phyloP scores from a whole-genome alignment of 2,113 vertebrate species.

The Chloropsis cyanopogon region DNA sequence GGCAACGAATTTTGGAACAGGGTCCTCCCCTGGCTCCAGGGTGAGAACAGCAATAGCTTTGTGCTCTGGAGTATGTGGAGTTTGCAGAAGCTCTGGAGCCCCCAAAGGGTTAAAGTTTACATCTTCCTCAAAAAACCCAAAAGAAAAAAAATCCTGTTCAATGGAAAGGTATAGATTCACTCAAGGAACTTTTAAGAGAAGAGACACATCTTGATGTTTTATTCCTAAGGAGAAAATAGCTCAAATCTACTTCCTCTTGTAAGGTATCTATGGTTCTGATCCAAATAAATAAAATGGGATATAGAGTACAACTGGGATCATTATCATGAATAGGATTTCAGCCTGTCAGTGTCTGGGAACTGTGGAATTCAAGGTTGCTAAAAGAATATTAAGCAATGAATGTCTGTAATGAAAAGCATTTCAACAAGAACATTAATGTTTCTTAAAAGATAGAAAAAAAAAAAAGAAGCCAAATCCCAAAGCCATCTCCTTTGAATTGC shows the following conservation, averaged over 20 bases:
- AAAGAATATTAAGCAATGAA: constrained; percentile 2
- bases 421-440: constrained; percentile 41
- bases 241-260: background rate
- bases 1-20: background rate
- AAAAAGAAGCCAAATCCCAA: background rate
- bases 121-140: background rate
- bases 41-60: background rate
- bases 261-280: background rate
- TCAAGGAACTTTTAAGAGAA: background rate
- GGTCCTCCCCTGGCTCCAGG: background rate
- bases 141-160: accelerated
- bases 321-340: background rate
- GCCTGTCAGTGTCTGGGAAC: background rate
- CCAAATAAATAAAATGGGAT: background rate
- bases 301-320: background rate
- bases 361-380: constrained; percentile 31
- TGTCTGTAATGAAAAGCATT: constrained; percentile 39
- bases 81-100: background rate
- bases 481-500: background rate
- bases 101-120: background rate
- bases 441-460: background rate
- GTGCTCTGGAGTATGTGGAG: background rate
- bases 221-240: background rate
- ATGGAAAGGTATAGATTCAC: background rate
- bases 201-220: background rate